A percentile compares a stretch with the other conserved stretches of the same genome.
phyloP scores from a whole-genome alignment of 2,797 vertebrate genomes.

The Urophycis tenuis region DNA sequence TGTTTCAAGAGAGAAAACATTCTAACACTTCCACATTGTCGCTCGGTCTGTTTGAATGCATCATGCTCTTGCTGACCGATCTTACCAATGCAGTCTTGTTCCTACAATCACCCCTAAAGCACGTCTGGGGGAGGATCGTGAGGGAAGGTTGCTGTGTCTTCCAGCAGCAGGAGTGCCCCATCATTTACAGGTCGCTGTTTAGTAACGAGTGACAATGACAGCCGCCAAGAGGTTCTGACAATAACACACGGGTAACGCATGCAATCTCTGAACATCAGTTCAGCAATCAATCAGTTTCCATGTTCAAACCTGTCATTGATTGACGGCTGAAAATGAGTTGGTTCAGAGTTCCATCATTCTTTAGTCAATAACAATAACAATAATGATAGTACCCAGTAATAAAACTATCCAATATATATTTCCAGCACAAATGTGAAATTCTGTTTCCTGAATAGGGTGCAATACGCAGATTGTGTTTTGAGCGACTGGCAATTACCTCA shows the following conservation, averaged over 20 bases:
- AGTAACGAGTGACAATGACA: not conserved
- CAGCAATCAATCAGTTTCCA: not conserved
- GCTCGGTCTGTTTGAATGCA: not conserved
- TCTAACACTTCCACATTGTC: not conserved
- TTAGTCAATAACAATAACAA: not conserved
- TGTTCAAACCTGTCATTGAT: not conserved
- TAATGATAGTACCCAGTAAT: not conserved
- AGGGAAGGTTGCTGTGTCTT: not conserved
- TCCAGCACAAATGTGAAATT: not conserved
- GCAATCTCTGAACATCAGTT: not conserved
- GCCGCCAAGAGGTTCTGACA: not conserved
- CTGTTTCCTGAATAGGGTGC: constrained; percentile 1
- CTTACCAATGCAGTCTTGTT: not conserved
- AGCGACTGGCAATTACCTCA: not conserved
- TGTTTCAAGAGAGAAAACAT: not conserved
- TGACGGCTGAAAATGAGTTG: not conserved
- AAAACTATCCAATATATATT: not conserved
- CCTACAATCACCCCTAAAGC: not conserved
- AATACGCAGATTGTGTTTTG: not conserved
- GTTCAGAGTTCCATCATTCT: not conserved
- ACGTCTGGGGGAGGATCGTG: not conserved
- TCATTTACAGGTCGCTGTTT: not conserved
- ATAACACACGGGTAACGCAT: not conserved
- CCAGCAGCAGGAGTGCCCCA: not conserved
- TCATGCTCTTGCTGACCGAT: not conserved